Percentiles rank a stretch among this genome's conserved stretches.
These are phyloP conservation scores for Gymnorhina tibicen DNA, from an alignment of 2,113 vertebrate species.

Conservation along the genomic window DNA sequence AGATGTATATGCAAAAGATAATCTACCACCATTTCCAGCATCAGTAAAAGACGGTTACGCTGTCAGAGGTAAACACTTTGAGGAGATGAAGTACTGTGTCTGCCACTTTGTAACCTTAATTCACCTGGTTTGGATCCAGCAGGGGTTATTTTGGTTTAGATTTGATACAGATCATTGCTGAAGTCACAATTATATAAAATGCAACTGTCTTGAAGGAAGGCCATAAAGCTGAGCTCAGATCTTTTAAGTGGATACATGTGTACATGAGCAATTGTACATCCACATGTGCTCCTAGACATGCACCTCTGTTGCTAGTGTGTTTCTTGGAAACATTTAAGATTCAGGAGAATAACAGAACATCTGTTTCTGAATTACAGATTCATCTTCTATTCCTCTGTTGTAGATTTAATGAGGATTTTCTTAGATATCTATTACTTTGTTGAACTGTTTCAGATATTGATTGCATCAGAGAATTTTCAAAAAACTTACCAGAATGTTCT, in stretches of 20 bases:
- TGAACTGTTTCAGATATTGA: background rate
- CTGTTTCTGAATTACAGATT: background rate
- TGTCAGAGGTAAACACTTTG: slow-evolving; percentile 87
- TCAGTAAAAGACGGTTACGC: slow-evolving; percentile 99
- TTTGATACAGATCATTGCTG: background rate
- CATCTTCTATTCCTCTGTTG: background rate
- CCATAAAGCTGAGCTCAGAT: background rate
- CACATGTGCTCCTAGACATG: background rate
- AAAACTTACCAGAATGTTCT: background rate
- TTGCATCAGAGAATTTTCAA: background rate
- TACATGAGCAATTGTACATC: background rate
- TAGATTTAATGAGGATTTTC: background rate
- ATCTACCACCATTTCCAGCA: slow-evolving; percentile 96
- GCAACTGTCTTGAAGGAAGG: background rate
- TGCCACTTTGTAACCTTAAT: background rate
- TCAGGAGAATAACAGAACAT: background rate
- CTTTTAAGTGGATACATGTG: background rate
- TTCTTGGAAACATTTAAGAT: background rate
- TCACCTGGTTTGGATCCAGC: background rate
- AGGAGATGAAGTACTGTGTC: background rate
- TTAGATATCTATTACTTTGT: background rate
- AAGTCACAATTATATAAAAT: background rate
- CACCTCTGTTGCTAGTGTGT: background rate
- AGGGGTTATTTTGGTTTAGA: background rate
- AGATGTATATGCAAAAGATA: slow-evolving; percentile 99